phyloP scores from a whole-genome alignment of 2,113 vertebrate species.

The Pyrgilauda ruficollis region DNA sequence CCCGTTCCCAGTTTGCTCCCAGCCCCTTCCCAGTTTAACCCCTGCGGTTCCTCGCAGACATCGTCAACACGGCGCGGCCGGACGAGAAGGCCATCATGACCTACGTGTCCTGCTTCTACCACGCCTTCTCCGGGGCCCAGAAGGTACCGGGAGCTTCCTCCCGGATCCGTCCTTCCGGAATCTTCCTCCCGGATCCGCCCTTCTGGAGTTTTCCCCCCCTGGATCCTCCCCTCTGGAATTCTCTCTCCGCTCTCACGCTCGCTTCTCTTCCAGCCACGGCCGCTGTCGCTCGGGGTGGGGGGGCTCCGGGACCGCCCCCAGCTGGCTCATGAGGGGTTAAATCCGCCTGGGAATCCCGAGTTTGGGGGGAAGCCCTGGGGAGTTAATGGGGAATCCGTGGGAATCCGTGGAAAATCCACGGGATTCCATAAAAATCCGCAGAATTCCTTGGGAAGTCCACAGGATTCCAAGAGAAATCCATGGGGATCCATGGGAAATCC shows the following conservation, averaged over 20 bases:
- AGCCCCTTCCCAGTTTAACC: neutral
- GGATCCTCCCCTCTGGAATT: neutral
- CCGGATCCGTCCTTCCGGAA: neutral
- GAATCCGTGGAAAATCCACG: neutral
- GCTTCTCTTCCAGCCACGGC: neutral
- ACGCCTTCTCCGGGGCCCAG: slow-evolving; percentile 97
- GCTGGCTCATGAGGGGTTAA: neutral
- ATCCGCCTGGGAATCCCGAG: rapidly evolving
- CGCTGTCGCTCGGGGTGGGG: neutral
- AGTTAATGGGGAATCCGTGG: neutral
- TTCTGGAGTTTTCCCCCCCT: neutral
- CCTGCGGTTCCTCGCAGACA: slow-evolving; percentile 77
- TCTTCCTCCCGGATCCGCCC: neutral
- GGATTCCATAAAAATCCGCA: neutral
- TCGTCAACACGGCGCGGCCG: slow-evolving; percentile 93
- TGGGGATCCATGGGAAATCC: neutral
- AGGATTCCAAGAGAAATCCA: too few relatives aligned
- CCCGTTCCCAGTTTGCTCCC: too few relatives aligned
- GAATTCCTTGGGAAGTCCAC: too few relatives aligned
- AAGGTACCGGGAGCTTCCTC: slow-evolving; percentile 86
- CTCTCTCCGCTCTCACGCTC: neutral
- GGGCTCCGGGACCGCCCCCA: neutral
- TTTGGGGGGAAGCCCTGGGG: rapidly evolving
- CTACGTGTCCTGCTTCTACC: slow-evolving; percentile 99
- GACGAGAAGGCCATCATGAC: slow-evolving; percentile 99